Conservation (phyloP, 2,888 invertebrate genomes). For the Habroteleia sp. region DNA sequence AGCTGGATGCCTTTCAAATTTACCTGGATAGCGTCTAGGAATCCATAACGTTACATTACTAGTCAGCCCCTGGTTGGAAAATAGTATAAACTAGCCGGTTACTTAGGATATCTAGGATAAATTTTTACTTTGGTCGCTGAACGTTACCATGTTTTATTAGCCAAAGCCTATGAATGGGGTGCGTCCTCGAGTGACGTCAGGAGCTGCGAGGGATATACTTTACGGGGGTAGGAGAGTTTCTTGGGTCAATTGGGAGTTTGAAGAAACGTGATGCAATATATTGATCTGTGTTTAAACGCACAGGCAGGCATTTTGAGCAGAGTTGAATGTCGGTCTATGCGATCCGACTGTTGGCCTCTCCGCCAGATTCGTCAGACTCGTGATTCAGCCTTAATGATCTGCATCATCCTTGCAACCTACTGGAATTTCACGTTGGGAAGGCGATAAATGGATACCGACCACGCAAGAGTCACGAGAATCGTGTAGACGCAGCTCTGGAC, state of each 20-base stretch:
- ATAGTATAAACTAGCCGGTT: too few species aligned
- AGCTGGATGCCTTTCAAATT: too few species aligned
- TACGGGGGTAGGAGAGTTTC: slow-evolving; percentile 39
- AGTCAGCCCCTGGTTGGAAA: too few species aligned
- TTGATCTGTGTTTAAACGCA: slow-evolving; percentile 75
- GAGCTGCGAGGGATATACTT: slow-evolving; percentile 62
- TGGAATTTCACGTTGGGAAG: not conserved
- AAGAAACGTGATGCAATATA: slow-evolving; percentile 80
- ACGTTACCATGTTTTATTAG: slow-evolving; percentile 64
- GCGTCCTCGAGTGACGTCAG: slow-evolving; percentile 79
- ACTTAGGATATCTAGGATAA: too few species aligned
- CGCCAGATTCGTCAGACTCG: not conserved
- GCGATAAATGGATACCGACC: too few species aligned
- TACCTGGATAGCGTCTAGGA: too few species aligned
- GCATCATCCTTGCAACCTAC: not conserved
- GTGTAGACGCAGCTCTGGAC: too few species aligned
- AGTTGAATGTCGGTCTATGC: slow-evolving; percentile 38
- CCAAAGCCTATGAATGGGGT: slow-evolving; percentile 78
- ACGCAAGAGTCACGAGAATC: too few species aligned
- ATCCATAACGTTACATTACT: too few species aligned
- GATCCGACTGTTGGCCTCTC: slow-evolving; percentile 30
- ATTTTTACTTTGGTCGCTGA: too few species aligned
- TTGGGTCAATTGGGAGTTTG: slow-evolving; percentile 69
- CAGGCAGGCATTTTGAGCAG: slow-evolving; percentile 46
- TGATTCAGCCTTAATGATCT: slow-evolving; percentile 6